Percentiles rank a stretch among this genome's conserved stretches.
These are phyloP conservation scores for Cryptoprocta ferox DNA, from an alignment of 2,797 vertebrate genomes.

Conservation along the genomic window DNA sequence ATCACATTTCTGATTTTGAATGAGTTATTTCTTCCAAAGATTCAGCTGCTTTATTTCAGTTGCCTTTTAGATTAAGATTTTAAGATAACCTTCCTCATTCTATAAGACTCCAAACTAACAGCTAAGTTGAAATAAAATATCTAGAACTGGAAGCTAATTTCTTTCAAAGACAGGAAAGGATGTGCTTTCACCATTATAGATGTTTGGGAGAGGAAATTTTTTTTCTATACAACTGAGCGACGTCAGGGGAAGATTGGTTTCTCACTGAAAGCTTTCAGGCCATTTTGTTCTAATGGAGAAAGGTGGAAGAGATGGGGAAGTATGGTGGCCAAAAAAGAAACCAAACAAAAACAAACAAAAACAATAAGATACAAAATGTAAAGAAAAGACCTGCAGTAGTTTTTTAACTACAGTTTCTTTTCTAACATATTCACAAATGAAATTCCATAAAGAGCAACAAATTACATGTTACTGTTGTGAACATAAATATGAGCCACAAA, in stretches of 20 bases:
- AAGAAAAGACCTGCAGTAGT: neutral
- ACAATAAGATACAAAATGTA: neutral
- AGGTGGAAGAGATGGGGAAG: neutral
- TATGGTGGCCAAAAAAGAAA: neutral
- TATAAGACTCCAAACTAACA: neutral
- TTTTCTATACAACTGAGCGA: neutral
- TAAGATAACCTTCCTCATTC: neutral
- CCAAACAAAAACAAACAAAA: neutral
- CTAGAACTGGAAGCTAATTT: neutral
- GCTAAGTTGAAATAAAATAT: neutral
- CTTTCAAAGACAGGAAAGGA: neutral
- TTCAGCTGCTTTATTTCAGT: neutral
- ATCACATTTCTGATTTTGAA: neutral
- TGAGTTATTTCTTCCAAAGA: neutral
- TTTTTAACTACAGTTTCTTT: neutral
- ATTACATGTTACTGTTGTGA: constrained; percentile 27
- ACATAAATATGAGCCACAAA: neutral
- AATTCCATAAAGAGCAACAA: neutral
- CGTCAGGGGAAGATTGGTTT: neutral
- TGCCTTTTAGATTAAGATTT: neutral
- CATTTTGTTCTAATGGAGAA: neutral
- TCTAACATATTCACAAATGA: neutral
- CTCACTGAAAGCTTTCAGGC: neutral
- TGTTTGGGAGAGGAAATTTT: neutral
- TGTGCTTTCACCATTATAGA: neutral